These are phyloP conservation scores for Phenganax subtilis DNA, from an alignment of 92 coral and sea anemone species.

Conservation along the genomic window DNA sequence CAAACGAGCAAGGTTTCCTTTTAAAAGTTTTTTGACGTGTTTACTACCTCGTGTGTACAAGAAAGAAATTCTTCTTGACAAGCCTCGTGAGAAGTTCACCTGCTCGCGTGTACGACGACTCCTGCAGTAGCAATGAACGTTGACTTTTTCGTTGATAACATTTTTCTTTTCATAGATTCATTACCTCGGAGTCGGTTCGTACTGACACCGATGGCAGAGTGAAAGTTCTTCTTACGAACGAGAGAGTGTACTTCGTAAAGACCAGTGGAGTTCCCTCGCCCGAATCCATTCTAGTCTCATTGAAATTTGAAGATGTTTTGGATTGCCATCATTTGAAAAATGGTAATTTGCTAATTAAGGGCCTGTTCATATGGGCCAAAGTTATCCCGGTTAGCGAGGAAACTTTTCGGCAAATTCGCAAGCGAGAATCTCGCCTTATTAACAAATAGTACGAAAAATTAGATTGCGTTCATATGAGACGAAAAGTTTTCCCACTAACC, in stretches of 20 bases:
- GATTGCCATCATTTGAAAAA: conserved; percentile 84
- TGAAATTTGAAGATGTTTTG: conserved; percentile 75
- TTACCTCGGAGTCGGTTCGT: conserved; percentile 90
- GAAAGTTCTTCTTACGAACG: conserved; percentile 86
- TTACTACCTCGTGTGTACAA: no score
- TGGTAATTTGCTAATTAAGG: conserved; percentile 45
- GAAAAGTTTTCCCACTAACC: no score
- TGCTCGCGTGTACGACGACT: no score
- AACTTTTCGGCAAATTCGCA: background rate
- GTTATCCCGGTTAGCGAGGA: no score
- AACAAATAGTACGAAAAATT: no score
- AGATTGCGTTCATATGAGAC: no score
- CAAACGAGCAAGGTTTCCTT: no score
- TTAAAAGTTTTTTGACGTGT: no score
- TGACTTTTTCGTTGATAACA: background rate
- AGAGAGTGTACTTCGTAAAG: conserved; percentile 88
- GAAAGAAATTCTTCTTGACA: no score
- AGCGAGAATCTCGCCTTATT: no score
- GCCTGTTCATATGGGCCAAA: no score
- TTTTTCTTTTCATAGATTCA: conserved; percentile 54
- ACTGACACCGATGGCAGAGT: conserved; percentile 84
- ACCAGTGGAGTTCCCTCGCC: conserved; percentile 97
- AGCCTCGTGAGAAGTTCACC: no score
- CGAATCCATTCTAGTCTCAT: conserved; percentile 79
- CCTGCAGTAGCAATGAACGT: background rate